These are phyloP conservation scores for Rhynchonycteris naso DNA, from an alignment of 2,797 vertebrate species.

Conservation along the genomic window DNA sequence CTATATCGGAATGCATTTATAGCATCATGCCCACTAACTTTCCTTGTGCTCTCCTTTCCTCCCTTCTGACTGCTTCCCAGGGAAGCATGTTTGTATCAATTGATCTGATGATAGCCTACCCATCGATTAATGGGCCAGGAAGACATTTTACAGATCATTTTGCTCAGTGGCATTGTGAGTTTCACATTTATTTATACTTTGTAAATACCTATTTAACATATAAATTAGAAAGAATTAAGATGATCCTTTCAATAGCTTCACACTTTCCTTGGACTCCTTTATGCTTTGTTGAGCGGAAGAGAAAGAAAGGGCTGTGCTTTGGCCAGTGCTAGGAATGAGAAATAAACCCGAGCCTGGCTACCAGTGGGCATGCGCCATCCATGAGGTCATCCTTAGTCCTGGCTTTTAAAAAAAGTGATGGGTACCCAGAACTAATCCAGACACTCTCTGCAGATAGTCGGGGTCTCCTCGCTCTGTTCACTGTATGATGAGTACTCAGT, in stretches of 20 bases:
- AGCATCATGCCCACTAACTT: not conserved
- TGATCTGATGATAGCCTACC: not conserved
- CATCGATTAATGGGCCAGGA: not conserved
- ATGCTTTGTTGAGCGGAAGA: not conserved
- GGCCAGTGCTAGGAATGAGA: not conserved
- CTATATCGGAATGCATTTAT: not conserved
- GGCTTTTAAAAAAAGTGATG: not conserved
- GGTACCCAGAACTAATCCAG: not conserved
- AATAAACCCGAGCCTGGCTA: not conserved
- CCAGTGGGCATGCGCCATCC: not conserved
- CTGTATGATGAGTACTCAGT: not conserved
- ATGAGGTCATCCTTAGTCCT: not conserved
- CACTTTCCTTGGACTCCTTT: not conserved
- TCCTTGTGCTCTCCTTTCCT: not conserved
- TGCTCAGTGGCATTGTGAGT: not conserved
- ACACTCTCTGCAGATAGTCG: not conserved
- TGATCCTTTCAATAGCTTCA: not conserved
- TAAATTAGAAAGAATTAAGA: slow-evolving; percentile 32
- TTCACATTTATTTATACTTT: slow-evolving; percentile 32
- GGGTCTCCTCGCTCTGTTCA: not conserved
- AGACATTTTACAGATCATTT: not conserved
- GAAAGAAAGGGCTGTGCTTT: not conserved
- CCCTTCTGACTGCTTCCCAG: not conserved
- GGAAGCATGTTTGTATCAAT: not conserved
- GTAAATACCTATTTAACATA: not conserved